Percentiles rank a stretch among this genome's conserved stretches.
These are phyloP conservation scores for Amphipoea oculea DNA, from an alignment of 2,888 invertebrate species.

Conservation along the genomic window DNA sequence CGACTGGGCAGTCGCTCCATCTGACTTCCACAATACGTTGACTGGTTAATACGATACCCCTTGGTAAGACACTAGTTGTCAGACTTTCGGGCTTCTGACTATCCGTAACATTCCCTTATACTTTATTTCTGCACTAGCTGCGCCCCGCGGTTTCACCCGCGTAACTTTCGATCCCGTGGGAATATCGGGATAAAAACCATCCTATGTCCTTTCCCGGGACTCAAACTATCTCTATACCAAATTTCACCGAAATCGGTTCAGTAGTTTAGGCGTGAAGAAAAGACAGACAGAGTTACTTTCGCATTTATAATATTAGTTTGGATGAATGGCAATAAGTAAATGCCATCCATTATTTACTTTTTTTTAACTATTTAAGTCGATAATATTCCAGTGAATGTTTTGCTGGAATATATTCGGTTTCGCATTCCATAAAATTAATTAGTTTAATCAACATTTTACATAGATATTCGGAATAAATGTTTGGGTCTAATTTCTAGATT, in stretches of 20 bases:
- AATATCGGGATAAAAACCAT: too few relatives aligned
- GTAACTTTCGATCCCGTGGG: too few relatives aligned
- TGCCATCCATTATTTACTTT: background rate
- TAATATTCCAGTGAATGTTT: background rate
- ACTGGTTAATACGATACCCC: background rate
- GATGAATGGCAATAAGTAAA: background rate
- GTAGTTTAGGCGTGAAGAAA: too few relatives aligned
- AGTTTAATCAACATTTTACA: constrained; percentile 34
- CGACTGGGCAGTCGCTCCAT: background rate
- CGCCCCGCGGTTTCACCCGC: too few relatives aligned
- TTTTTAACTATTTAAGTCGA: background rate
- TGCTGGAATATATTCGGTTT: background rate
- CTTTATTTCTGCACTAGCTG: too few relatives aligned
- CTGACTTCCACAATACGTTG: background rate
- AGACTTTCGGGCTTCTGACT: background rate
- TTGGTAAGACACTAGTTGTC: background rate
- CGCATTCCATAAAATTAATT: constrained; percentile 17
- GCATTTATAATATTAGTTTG: too few relatives aligned
- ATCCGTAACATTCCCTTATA: background rate
- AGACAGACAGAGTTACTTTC: too few relatives aligned
- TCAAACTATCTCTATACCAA: too few relatives aligned
- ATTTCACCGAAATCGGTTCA: too few relatives aligned
- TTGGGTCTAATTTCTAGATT: constrained; percentile 20
- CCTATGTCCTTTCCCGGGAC: too few relatives aligned
- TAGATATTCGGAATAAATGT: constrained; percentile 17